Percentiles rank a stretch among this genome's conserved stretches.
phyloP scores from a whole-genome alignment of 2,888 invertebrate genomes.

The Tiphia femorata region DNA sequence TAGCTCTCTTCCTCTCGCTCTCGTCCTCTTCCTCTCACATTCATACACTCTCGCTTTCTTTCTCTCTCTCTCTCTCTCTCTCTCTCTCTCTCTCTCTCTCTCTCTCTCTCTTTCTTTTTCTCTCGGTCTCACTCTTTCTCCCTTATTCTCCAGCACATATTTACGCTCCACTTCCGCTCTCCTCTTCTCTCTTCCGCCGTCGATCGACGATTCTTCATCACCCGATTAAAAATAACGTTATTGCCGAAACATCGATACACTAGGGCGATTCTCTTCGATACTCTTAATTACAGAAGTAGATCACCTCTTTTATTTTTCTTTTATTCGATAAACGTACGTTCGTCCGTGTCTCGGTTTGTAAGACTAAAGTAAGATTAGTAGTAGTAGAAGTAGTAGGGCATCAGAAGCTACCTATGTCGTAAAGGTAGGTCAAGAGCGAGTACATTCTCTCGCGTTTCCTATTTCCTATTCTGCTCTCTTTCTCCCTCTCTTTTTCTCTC shows the following conservation, averaged over 20 bases:
- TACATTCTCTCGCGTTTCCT: background rate
- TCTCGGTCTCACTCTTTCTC: conserved; percentile 8
- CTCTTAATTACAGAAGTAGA: conserved; percentile 4
- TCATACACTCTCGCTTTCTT: conserved; percentile 9
- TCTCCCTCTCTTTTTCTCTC: background rate
- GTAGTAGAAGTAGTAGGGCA: conserved; percentile 4
- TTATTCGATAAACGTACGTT: no score
- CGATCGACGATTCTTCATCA: conserved; percentile 8
- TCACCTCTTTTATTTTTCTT: background rate
- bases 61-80: conserved; percentile 10
- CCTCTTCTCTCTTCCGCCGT: background rate
- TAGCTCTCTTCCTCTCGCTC: conserved; percentile 10
- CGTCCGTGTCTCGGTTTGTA: no score
- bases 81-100: background rate
- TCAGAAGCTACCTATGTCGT: conserved; percentile 11
- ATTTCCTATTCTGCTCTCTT: no score
- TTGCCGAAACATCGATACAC: conserved; percentile 34
- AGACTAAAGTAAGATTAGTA: background rate
- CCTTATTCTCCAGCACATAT: conserved; percentile 10
- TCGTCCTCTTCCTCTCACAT: conserved; percentile 12
- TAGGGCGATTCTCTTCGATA: conserved; percentile 22
- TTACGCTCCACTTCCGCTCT: background rate
- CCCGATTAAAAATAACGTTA: conserved; percentile 45
- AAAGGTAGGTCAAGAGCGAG: conserved; percentile 11
- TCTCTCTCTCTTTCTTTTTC: conserved; percentile 12